Evolutionary conservation across 2,113 vertebrate species (phyloP), one percentile per base, ranked within the genome.

Genomic region (Holacanthus passer): DNA sequence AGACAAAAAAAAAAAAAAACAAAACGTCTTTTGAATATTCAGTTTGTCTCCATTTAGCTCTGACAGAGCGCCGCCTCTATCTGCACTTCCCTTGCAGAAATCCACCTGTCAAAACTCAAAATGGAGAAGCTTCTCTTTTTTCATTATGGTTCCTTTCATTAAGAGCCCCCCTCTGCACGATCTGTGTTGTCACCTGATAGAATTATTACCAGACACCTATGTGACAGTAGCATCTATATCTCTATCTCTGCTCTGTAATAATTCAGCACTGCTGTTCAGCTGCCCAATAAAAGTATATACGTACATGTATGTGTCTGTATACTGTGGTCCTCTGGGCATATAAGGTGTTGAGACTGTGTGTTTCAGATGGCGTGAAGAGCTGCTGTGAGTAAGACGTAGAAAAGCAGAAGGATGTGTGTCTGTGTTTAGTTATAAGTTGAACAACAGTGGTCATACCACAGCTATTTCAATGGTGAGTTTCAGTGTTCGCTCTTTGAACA

Each of bases 61-160:
- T 59, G 79, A 77, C 32, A 48, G 66, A 77, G 53, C 67, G 10
- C 56, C 2, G 48, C 56, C 53, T 78, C 77, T 50, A 27, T 88
- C 45, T 62, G 67, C 79, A 72, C 74, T 83, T 20, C 60, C 52
- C 27, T 67, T 45, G 81, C 72, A 80, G 53, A 87, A 87, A 85
- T 66, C 83, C 75, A 83, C 85, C 82, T 86, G 83, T 79, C 86
- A 89, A 29, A 85, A 69, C 62, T 67, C 19, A 76, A 87, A 92
- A 85, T 85, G 81, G 76, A 87, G 82, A 72, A 24, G 37, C 65
- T 84, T 19, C 47, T 81, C 41, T 77, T 77, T 41, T 45, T 2
- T 83, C 45, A 80, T 88, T 55, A 60, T 29, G 45, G 47, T 9
- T 68, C 45, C 50, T 86, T 86, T 90, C 60, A 88, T 89, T 82